Conservation (phyloP, 2,888 invertebrate species). For the Cryptosula pallasiana region DNA sequence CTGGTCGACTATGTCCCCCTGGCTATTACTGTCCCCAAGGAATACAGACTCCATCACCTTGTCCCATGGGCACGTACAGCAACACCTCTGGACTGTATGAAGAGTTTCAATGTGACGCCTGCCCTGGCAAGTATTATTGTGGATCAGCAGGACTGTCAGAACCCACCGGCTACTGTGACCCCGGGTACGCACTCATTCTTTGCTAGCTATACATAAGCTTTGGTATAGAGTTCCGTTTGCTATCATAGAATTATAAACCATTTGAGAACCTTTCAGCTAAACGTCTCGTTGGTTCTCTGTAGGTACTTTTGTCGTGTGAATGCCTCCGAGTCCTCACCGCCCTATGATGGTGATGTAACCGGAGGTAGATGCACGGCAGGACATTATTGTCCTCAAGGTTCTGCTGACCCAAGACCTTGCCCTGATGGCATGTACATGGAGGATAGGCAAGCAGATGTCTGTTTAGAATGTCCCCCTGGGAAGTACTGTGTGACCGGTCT, state of each 20-base stretch:
- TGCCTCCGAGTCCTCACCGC: conserved; percentile 35
- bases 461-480: conserved; percentile 42
- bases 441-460: conserved; percentile 37
- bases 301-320: conserved; percentile 38
- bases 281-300: background rate
- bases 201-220: background rate
- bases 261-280: too few relatives aligned
- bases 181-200: conserved; percentile 32
- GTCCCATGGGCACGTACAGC: conserved; percentile 37
- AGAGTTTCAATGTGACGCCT: conserved; percentile 31
- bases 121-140: conserved; percentile 38
- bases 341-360: conserved; percentile 39
- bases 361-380: conserved; percentile 37
- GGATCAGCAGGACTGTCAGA: conserved; percentile 37
- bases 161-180: conserved; percentile 40
- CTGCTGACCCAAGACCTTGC: conserved; percentile 35
- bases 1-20: conserved; percentile 40
- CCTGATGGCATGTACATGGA: conserved; percentile 39
- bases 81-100: conserved; percentile 31
- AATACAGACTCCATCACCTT: conserved; percentile 35
- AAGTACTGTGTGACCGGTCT: conserved; percentile 39
- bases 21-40: conserved; percentile 42
- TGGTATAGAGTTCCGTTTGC: too few relatives aligned
- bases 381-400: conserved; percentile 23
- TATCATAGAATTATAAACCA: too few relatives aligned